Evolutionary conservation across 2,888 invertebrate species (phyloP).

Genomic region (Lathronympha strigana): DNA sequence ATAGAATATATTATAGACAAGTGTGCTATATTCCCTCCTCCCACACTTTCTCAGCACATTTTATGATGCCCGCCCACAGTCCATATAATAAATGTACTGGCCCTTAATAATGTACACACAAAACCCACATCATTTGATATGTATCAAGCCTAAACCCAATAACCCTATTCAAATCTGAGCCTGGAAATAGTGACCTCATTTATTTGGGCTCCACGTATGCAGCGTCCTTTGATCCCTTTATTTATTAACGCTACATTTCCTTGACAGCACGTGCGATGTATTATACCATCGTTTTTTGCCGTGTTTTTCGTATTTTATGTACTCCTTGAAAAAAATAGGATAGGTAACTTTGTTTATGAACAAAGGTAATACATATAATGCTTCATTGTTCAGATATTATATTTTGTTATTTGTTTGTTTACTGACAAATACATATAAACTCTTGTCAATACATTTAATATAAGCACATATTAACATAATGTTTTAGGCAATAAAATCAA

Average conservation of each 20-base stretch:
- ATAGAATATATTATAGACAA: no score
- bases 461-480: no score
- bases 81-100: not conserved
- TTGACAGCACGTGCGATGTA: slow-evolving; percentile 4
- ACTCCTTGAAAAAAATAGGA: not conserved
- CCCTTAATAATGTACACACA: not conserved
- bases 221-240: slow-evolving; percentile 23
- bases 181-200: slow-evolving; percentile 26
- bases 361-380: no score
- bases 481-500: no score
- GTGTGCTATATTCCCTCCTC: not conserved
- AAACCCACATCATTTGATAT: not conserved
- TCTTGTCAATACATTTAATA: no score
- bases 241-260: slow-evolving; percentile 24
- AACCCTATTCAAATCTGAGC: slow-evolving; percentile 22
- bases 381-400: no score
- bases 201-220: slow-evolving; percentile 9
- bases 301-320: not conserved
- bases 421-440: no score
- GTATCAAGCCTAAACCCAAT: slow-evolving; percentile 2
- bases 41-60: not conserved
- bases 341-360: no score
- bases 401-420: no score
- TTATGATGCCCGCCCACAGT: not conserved
- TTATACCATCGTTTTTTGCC: slow-evolving; percentile 6